Percentiles rank a stretch among this genome's conserved stretches.
These are phyloP conservation scores for Protosalanx chinensis DNA, from an alignment of 2,797 vertebrate species.

Conservation along the genomic window DNA sequence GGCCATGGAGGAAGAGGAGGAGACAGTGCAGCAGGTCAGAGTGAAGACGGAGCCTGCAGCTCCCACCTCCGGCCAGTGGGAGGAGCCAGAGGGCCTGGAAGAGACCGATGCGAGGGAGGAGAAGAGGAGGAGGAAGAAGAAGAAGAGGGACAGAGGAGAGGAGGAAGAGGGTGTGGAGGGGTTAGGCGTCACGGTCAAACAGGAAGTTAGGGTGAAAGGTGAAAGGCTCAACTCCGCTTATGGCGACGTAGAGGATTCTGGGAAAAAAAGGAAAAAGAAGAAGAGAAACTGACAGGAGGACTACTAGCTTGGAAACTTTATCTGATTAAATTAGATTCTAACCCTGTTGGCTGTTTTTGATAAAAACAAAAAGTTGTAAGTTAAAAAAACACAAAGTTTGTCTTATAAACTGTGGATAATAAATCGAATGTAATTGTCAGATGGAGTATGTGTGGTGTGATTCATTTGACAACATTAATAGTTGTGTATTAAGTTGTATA, in stretches of 20 bases:
- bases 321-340: not conserved
- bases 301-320: slow-evolving; percentile 36
- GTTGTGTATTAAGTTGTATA: too few species aligned
- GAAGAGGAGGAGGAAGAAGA: slow-evolving; percentile 61
- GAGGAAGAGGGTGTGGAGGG: slow-evolving; percentile 43
- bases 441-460: too few species aligned
- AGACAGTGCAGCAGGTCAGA: slow-evolving; percentile 1
- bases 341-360: not conserved
- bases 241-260: slow-evolving; percentile 16
- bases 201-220: slow-evolving; percentile 40
- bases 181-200: slow-evolving; percentile 32
- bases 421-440: too few species aligned
- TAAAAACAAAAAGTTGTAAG: too few species aligned
- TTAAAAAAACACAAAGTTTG: too few species aligned
- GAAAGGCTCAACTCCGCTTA: slow-evolving; percentile 40
- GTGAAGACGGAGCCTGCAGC: slow-evolving; percentile 41
- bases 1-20: slow-evolving; percentile 31
- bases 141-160: slow-evolving; percentile 44
- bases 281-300: slow-evolving; percentile 36
- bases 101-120: slow-evolving; percentile 22
- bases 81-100: not conserved
- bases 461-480: too few species aligned
- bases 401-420: too few species aligned
- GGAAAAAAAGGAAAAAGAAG: slow-evolving; percentile 60
- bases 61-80: not conserved